Evolutionary conservation across 1,140 invertebrate genomes (phyloP).

Genomic region (Lordiphosa collinella): DNA sequence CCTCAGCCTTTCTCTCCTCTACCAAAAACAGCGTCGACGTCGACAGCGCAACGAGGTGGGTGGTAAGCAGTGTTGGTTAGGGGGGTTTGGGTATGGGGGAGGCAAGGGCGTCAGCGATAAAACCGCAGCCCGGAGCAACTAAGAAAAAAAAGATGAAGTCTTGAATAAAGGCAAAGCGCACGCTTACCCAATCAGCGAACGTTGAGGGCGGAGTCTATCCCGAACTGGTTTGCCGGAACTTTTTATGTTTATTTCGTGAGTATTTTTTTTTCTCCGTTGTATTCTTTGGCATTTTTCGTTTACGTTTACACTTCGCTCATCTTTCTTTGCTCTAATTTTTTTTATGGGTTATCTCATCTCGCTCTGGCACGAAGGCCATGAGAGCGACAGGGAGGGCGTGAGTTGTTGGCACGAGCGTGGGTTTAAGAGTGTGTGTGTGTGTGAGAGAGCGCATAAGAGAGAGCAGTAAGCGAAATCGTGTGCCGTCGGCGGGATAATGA

Average conservation of each 20-base stretch:
- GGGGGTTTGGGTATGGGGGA: not conserved
- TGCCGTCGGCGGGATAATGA: constrained; percentile 13
- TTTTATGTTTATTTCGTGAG: constrained; percentile 67
- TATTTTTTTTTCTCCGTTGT: constrained; percentile 41
- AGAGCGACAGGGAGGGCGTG: constrained; percentile 42
- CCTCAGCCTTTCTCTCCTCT: not conserved
- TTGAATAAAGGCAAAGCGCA: constrained; percentile 51
- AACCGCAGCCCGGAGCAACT: constrained; percentile 34
- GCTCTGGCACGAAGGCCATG: constrained; percentile 54
- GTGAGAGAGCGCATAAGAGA: constrained; percentile 3
- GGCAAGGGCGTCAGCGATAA: constrained; percentile 24
- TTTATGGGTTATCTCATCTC: constrained; percentile 78
- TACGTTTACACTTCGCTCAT: constrained; percentile 75
- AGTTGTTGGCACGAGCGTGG: constrained; percentile 3
- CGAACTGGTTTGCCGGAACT: constrained; percentile 74
- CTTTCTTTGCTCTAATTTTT: constrained; percentile 72
- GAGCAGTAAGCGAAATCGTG: not conserved
- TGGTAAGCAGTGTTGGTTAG: not conserved
- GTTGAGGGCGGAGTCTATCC: constrained; percentile 74
- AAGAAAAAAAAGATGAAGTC: constrained; percentile 65
- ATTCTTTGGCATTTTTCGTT: constrained; percentile 58
- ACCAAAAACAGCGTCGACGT: constrained; percentile 28
- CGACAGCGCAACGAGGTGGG: not conserved
- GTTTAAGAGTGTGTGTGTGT: constrained; percentile 9
- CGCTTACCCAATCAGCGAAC: constrained; percentile 76